Evolutionary conservation across 1,140 invertebrate species (phyloP).

Genomic region (Alviniconcha marisindica): DNA sequence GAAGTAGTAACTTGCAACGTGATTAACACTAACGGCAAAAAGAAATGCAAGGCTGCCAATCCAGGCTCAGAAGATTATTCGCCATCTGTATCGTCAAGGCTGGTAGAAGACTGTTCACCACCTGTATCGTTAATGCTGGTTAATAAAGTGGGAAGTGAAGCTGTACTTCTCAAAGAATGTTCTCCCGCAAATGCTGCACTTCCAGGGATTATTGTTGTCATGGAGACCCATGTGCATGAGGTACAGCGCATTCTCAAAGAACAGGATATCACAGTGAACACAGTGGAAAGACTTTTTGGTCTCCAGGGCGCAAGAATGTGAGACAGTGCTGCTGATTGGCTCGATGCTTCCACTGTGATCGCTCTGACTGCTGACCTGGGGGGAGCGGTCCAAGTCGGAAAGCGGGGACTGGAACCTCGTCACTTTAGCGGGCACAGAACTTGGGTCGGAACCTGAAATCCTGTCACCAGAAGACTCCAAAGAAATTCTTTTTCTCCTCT

Average conservation of each 20-base stretch:
- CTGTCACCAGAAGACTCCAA: slow-evolving; percentile 4
- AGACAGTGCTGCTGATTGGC: slow-evolving; percentile 26
- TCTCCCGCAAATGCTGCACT: slow-evolving; percentile 51
- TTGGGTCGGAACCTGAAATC: not conserved
- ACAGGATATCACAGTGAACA: slow-evolving; percentile 56
- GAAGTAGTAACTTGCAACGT: not conserved
- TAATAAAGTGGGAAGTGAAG: slow-evolving; percentile 63
- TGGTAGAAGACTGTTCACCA: slow-evolving; percentile 32
- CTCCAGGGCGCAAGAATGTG: slow-evolving; percentile 18
- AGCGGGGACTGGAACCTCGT: not conserved
- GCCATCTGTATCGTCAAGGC: slow-evolving; percentile 40
- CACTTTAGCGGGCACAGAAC: not conserved
- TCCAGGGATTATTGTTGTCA: slow-evolving; percentile 49
- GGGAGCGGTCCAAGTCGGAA: not conserved
- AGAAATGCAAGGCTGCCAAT: no score
- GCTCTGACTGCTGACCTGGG: slow-evolving; percentile 12
- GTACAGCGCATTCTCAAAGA: slow-evolving; percentile 57
- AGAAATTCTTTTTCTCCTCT: not conserved
- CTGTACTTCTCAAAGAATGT: slow-evolving; percentile 57
- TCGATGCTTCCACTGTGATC: slow-evolving; percentile 22
- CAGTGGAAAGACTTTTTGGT: slow-evolving; percentile 48
- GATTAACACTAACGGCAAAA: no score
- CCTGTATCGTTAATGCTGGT: slow-evolving; percentile 52
- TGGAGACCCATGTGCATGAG: slow-evolving; percentile 61
- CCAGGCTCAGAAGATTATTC: no score